A percentile compares a stretch with the other conserved stretches of the same genome.
Evolutionary conservation across 2,797 vertebrate genomes (phyloP).

Genomic region (Ctenochaetus hawaiiensis): DNA sequence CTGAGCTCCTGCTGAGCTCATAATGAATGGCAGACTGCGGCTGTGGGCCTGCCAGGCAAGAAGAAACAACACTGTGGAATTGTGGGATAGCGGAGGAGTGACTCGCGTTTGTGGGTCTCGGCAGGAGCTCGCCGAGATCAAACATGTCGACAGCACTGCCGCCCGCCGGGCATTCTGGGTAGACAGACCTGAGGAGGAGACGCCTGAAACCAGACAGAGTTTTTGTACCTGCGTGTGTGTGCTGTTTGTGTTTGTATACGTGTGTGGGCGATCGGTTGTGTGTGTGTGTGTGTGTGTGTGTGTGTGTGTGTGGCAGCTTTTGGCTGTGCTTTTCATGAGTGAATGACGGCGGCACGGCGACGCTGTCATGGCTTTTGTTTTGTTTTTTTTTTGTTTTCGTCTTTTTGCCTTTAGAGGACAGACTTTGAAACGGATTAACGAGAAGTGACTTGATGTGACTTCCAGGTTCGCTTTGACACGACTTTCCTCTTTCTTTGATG

Average conservation of each 20-base stretch:
- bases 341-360: constrained; percentile 54
- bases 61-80: constrained; percentile 71
- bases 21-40: constrained; percentile 75
- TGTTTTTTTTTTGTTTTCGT: constrained; percentile 9
- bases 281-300: constrained; percentile 4
- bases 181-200: constrained; percentile 74
- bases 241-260: not conserved
- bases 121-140: constrained; percentile 72
- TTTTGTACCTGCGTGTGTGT: constrained; percentile 40
- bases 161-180: constrained; percentile 68
- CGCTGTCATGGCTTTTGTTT: constrained; percentile 62
- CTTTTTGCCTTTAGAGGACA: constrained; percentile 55
- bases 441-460: constrained; percentile 66
- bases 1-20: constrained; percentile 59
- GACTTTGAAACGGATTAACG: constrained; percentile 74
- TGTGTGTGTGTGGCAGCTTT: constrained; percentile 28
- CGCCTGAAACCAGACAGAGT: constrained; percentile 60
- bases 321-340: constrained; percentile 41
- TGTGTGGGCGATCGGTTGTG: too few relatives aligned
- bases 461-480: constrained; percentile 70
- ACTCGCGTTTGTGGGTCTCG: constrained; percentile 60
- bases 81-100: constrained; percentile 69
- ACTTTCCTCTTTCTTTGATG: constrained; percentile 63
- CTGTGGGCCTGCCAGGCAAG: constrained; percentile 61
- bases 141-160: constrained; percentile 59